Base-by-base conservation (phyloP, 2,113 vertebrate genomes). In the Centropus unirufus region DNA sequence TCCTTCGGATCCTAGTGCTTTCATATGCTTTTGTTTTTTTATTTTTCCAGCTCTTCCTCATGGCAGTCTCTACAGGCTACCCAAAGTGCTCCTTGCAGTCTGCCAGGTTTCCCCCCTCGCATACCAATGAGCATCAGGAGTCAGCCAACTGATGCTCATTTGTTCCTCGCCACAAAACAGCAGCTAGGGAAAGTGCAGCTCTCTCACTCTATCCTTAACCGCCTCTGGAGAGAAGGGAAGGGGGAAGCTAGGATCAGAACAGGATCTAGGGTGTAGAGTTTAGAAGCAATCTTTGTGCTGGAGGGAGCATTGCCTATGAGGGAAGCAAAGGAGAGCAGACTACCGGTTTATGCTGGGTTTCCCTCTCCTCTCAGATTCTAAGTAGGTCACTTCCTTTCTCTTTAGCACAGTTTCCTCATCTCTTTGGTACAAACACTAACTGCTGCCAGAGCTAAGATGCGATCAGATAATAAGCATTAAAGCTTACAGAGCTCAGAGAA, bases 331-430 rank as follows among this genome's bases (percentile, higher is more conserved):
- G 16, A 54, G 15, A 76, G 13, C 22, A 51, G 29, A 51, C 20
- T 42, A 64, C 63, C 70, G 62, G 57, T 30, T 88, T 47, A 40
- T 0, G 1, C 26, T 34, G 62, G 26, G 16, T 36, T 87, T 75
- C 64, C 52, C 73, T 63, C 22, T 85, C 32, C 44, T 55, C 51
- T 68, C 26, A 34, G 1, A n/a, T 24, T 36, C 16, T 62, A 90
- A 93, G 55, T 88, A 88, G 88, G 93, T 83, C 88, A 88, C 59
- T 95, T 94, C 85, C 78, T 88, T 94, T 87, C 67, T 68, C 72
- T 89, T 44, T 19, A 83, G 83, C 64, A 87, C 8, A 16, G 73
- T 70, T 83, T 95, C 68, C 46, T 88, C 21, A 2, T 80, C n/a
- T 57, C 40, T 90, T 66, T 54, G 24, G 30, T 69, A 69, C 27